Base-by-base conservation (phyloP, 2,113 vertebrate species). In the Marmota monax region DNA sequence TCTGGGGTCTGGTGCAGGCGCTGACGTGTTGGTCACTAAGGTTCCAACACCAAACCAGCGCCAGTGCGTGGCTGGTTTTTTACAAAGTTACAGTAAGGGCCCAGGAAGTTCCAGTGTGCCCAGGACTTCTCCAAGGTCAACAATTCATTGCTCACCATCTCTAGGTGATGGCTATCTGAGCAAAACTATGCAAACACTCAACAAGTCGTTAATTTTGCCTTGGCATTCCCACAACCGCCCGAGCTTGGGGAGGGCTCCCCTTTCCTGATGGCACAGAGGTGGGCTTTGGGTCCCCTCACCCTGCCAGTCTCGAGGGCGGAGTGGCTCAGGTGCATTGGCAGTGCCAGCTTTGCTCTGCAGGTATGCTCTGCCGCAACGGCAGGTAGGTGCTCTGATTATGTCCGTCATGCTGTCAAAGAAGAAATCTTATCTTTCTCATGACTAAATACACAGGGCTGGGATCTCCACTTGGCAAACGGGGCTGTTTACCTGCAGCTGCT, bases 351-450 rank as follows among this genome's bases (percentile, higher is more conserved):
- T 85, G 91, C 96, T 97, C 95, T 95, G 91, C 76, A 95, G 97
- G 96, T 77, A 53, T 85, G 51, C 32, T 94, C 94, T 95, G 84
- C 96, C 88, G 95, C 93, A 95, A 82, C 73, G 79, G 94, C 92
- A 70, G 90, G 96, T 90, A 94, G 96, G 93, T 96, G 97, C 98
- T 93, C 96, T 96, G 98, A 98, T 96, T 98, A 94, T 96, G 94
- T 98, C 98, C 84, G 94, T 98, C 98, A 95, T 94, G 94, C 98
- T 98, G 98, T 98, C 98, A 97, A 58, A 95, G 97, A 96, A 97
- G 98, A 98, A 98, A 97, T 98, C 98, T 98, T 98, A 98, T 98
- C 98, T 98, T 96, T 91, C 94, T 98, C 98, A 95, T 98, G 96
- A 95, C 98, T 98, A 97, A 97, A 97, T 96, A 97, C 94, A 98